Percentiles rank a stretch among this genome's conserved stretches.
Evolutionary conservation across 2,797 vertebrate genomes (phyloP).

Genomic region (Catamblyrhynchus diadema): DNA sequence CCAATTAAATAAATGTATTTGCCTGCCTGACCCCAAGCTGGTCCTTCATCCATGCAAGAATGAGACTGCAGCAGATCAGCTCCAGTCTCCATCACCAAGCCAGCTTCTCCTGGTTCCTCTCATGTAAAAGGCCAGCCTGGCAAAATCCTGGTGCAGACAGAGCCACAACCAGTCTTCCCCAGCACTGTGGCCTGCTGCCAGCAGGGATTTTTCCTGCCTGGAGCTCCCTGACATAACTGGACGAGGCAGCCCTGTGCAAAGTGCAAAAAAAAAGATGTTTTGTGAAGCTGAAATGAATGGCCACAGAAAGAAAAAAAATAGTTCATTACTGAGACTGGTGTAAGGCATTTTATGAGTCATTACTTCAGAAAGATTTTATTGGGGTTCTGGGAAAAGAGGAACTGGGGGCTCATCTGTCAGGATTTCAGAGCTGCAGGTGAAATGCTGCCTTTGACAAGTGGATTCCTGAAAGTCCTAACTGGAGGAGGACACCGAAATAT

Average conservation of each 20-base stretch:
- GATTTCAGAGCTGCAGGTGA: background rate
- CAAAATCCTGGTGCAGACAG: background rate
- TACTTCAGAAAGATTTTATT: constrained; percentile 1
- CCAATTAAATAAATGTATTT: background rate
- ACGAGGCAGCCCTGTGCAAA: background rate
- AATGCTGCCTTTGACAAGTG: background rate
- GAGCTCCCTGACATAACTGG: background rate
- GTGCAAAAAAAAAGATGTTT: background rate
- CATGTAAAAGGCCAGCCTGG: fast-evolving
- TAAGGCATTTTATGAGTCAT: constrained; percentile 19
- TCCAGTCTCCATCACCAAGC: background rate
- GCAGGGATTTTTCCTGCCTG: background rate
- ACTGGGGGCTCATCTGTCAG: background rate
- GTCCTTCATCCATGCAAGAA: background rate
- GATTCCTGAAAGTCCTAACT: background rate
- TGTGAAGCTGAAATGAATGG: background rate
- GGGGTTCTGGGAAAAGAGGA: constrained; percentile 28
- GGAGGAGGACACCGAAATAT: background rate
- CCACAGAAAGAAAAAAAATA: background rate
- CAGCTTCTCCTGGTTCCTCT: background rate
- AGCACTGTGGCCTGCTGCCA: background rate
- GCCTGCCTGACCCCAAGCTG: background rate
- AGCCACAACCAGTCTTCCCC: background rate
- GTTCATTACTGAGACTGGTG: background rate
- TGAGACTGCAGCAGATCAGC: background rate